phyloP scores from a whole-genome alignment of 1,140 invertebrate species.

The Dendroctonus valens region DNA sequence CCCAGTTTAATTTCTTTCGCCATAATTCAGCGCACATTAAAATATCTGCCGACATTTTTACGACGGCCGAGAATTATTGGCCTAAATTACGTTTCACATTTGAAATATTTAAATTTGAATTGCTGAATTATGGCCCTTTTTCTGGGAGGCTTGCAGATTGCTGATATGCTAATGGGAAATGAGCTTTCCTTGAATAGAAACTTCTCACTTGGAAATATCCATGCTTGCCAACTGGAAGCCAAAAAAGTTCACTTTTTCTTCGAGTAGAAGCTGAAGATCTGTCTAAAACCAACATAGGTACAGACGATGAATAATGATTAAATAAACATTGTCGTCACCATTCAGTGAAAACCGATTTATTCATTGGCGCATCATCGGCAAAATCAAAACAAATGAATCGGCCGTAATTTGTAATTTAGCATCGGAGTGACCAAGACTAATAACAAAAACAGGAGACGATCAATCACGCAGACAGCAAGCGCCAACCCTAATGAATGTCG shows the following conservation, averaged over 20 bases:
- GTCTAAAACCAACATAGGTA: too few species aligned
- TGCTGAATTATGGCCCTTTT: slow-evolving; percentile 41
- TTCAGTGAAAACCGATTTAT: too few species aligned
- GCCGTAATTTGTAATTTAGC: slow-evolving; percentile 31
- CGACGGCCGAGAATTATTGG: slow-evolving; percentile 45
- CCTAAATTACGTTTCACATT: slow-evolving; percentile 46
- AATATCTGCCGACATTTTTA: slow-evolving; percentile 49
- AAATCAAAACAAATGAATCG: slow-evolving; percentile 26
- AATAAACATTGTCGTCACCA: too few species aligned
- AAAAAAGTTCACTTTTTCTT: too few species aligned
- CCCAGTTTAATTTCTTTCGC: slow-evolving; percentile 48
- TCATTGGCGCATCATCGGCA: too few species aligned
- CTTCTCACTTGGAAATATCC: too few species aligned
- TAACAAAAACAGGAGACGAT: slow-evolving; percentile 39
- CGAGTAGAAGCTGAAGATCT: too few species aligned
- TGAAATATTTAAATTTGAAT: slow-evolving; percentile 49
- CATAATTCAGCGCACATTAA: slow-evolving; percentile 48
- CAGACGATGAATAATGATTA: too few species aligned
- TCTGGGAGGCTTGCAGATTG: slow-evolving; percentile 34
- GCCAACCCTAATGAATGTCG: slow-evolving; percentile 44
- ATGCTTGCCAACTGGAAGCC: too few species aligned
- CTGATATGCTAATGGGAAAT: slow-evolving; percentile 28
- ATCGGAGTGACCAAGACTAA: slow-evolving; percentile 26
- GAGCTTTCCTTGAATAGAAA: background rate
- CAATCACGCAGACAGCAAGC: slow-evolving; percentile 42